Evolutionary conservation across 2,888 invertebrate genomes (phyloP).

Genomic region (Diaphora mendica): DNA sequence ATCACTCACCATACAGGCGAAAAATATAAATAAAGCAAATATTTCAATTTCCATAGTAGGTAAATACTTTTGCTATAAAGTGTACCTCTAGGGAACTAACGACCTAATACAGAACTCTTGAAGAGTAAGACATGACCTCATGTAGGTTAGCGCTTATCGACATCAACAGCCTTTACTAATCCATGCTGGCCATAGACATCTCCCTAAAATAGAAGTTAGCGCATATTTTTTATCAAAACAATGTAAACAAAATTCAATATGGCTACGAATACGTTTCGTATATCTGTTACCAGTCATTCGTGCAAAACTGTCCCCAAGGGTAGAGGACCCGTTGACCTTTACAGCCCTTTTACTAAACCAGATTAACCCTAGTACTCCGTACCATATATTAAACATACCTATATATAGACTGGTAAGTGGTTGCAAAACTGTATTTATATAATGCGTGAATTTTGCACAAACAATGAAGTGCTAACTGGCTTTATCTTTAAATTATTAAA

Average conservation of each 20-base stretch:
- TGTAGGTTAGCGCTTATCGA: no score
- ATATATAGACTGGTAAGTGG: not conserved
- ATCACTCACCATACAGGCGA: no score
- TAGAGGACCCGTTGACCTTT: conserved; percentile 60
- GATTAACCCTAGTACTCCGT: conserved; percentile 31
- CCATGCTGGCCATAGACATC: no score
- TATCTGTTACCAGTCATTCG: conserved; percentile 31
- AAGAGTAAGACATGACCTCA: no score
- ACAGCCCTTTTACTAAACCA: conserved; percentile 33
- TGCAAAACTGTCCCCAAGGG: conserved; percentile 52
- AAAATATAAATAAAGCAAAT: no score
- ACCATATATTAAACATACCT: not conserved
- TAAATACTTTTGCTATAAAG: no score
- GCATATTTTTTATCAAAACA: not conserved
- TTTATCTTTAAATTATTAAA: not conserved
- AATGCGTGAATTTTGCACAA: not conserved
- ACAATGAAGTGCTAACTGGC: not conserved
- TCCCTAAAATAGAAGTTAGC: no score
- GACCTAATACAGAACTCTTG: no score
- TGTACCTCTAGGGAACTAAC: no score
- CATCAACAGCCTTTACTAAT: no score
- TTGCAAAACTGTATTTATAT: not conserved
- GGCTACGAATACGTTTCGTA: not conserved
- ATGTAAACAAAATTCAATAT: not conserved
- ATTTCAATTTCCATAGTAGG: no score